These are phyloP conservation scores for Sebastes minor DNA, from an alignment of 2,797 vertebrate species.

Conservation along the genomic window DNA sequence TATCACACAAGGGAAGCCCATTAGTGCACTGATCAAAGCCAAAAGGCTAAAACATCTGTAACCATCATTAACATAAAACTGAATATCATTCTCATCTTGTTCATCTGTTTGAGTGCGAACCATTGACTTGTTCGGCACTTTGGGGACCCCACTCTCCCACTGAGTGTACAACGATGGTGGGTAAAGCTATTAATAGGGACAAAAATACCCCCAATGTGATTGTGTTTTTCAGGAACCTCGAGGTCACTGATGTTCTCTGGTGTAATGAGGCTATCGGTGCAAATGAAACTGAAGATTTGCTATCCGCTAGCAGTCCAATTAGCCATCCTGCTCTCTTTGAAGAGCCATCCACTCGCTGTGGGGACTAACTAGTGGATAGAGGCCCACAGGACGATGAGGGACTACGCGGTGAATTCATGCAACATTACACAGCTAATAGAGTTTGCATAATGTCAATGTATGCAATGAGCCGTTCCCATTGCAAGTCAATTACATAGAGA, in stretches of 20 bases:
- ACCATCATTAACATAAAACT: constrained; percentile 11
- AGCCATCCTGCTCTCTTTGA: constrained; percentile 27
- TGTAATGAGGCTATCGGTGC: constrained; percentile 36
- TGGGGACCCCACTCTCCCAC: background rate
- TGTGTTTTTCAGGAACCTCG: constrained; percentile 9
- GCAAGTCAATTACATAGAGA: constrained; percentile 48
- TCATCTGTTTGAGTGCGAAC: background rate
- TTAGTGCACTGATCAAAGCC: constrained; percentile 12
- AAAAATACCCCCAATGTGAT: constrained; percentile 2
- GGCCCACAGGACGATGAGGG: constrained; percentile 9
- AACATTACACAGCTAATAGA: constrained; percentile 65
- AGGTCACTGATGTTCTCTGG: constrained; percentile 24
- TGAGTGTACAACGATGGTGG: background rate
- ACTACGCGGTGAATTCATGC: constrained; percentile 34
- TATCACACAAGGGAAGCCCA: background rate
- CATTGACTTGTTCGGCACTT: background rate
- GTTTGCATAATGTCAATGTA: constrained; percentile 53
- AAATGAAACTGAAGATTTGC: constrained; percentile 41
- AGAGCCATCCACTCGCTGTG: constrained; percentile 8
- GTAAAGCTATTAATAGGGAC: constrained; percentile 1
- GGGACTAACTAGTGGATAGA: background rate
- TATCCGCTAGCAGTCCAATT: constrained; percentile 42
- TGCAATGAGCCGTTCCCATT: constrained; percentile 47
- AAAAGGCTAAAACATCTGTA: constrained; percentile 24
- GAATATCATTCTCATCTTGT: constrained; percentile 9